These are phyloP conservation scores for Anadara kagoshimensis DNA, from an alignment of 1,140 invertebrate genomes.

Conservation along the genomic window DNA sequence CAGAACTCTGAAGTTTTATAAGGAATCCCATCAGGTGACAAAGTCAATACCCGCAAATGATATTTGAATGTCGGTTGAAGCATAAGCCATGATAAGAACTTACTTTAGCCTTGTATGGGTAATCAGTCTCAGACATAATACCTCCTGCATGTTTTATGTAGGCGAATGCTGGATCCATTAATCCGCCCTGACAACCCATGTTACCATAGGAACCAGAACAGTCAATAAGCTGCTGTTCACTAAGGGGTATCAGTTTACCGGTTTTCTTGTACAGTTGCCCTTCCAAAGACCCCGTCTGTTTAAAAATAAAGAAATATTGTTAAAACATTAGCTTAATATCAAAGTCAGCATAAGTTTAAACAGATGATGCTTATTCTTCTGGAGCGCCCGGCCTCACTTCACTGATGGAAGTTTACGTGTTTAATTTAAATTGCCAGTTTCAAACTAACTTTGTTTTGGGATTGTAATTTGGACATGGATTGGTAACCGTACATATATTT, in stretches of 20 bases:
- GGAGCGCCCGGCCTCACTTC: too few species aligned
- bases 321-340: too few species aligned
- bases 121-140: conserved; percentile 90
- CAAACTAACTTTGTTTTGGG: too few species aligned
- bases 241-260: conserved; percentile 54
- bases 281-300: conserved; percentile 62
- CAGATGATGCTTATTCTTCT: too few species aligned
- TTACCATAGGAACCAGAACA: conserved; percentile 77
- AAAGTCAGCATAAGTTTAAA: too few species aligned
- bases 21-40: not conserved
- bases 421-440: too few species aligned
- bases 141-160: conserved; percentile 89
- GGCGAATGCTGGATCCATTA: conserved; percentile 92
- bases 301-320: too few species aligned
- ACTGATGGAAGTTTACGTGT: too few species aligned
- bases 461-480: too few species aligned
- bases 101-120: conserved; percentile 68
- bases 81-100: not conserved
- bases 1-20: not conserved
- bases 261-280: conserved; percentile 57
- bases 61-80: not conserved
- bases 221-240: conserved; percentile 68
- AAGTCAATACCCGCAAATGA: not conserved
- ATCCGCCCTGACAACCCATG: conserved; percentile 95
- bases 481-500: too few species aligned